Conservation (phyloP, 2,888 invertebrate genomes). For the Allygus modestus region DNA sequence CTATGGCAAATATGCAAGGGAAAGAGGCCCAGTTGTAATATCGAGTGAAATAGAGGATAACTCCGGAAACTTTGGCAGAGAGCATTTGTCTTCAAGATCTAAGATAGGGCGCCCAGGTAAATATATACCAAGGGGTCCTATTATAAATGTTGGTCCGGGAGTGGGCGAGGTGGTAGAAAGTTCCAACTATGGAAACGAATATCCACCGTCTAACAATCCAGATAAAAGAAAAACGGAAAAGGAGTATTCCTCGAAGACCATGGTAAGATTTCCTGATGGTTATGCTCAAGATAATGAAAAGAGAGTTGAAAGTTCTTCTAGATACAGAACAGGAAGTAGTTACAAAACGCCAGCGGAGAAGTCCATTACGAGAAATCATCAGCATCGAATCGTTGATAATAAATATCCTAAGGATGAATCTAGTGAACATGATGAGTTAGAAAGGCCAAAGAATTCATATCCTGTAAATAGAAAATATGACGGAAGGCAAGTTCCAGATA, state of each 20-base stretch:
- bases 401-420: neutral
- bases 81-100: neutral
- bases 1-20: conserved; percentile 23
- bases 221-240: conserved; percentile 12
- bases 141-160: neutral
- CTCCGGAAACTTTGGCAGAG: neutral
- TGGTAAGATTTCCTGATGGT: conserved; percentile 50
- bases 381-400: neutral
- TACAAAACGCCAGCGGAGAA: neutral
- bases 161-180: neutral
- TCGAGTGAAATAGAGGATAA: neutral
- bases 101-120: conserved; percentile 4
- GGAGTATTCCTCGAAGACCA: conserved; percentile 49
- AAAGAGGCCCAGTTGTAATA: neutral
- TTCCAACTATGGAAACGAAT: neutral
- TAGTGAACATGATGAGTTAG: neutral
- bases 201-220: neutral
- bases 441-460: neutral
- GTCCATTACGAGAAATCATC: neutral
- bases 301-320: conserved; percentile 43
- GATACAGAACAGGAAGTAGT: conserved; percentile 20
- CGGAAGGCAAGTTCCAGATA: conserved; percentile 16
- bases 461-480: neutral
- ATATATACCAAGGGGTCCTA: neutral
- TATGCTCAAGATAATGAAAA: conserved; percentile 48